Evolutionary conservation across 2,888 invertebrate genomes (phyloP).

Genomic region (Hymenopus coronatus): DNA sequence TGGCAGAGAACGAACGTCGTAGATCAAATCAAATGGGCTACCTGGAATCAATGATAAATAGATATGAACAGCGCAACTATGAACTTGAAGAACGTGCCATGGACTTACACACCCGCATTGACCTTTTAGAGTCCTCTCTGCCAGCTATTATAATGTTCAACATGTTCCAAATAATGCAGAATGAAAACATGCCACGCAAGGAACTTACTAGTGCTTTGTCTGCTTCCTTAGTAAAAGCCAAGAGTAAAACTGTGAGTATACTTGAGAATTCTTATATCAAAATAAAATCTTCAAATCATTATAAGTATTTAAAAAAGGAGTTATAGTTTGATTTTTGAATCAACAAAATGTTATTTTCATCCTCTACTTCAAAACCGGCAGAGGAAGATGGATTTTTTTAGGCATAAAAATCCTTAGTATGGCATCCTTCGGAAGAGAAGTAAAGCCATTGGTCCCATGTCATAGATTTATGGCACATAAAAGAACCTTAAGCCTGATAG

Average conservation of each 20-base stretch:
- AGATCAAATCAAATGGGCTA: conserved; percentile 47
- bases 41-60: conserved; percentile 53
- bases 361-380: too few relatives aligned
- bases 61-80: conserved; percentile 54
- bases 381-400: too few relatives aligned
- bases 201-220: background rate
- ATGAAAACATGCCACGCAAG: background rate
- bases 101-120: conserved; percentile 55
- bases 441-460: too few relatives aligned
- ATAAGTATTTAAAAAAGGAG: too few relatives aligned
- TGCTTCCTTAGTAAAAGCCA: background rate
- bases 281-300: too few relatives aligned
- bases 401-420: too few relatives aligned
- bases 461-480: too few relatives aligned
- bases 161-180: conserved; percentile 50
- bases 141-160: conserved; percentile 64
- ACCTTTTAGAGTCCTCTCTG: conserved; percentile 59
- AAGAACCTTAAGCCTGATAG: too few relatives aligned
- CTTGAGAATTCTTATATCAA: background rate
- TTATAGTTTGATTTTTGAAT: too few relatives aligned
- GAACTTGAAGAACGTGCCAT: conserved; percentile 53
- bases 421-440: too few relatives aligned
- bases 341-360: too few relatives aligned
- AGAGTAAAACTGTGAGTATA: background rate
- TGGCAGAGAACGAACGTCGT: conserved; percentile 38